A percentile compares a stretch with the other conserved stretches of the same genome.
Conservation (phyloP, 2,797 vertebrate genomes). For the Spinibarbus caldwelli region DNA sequence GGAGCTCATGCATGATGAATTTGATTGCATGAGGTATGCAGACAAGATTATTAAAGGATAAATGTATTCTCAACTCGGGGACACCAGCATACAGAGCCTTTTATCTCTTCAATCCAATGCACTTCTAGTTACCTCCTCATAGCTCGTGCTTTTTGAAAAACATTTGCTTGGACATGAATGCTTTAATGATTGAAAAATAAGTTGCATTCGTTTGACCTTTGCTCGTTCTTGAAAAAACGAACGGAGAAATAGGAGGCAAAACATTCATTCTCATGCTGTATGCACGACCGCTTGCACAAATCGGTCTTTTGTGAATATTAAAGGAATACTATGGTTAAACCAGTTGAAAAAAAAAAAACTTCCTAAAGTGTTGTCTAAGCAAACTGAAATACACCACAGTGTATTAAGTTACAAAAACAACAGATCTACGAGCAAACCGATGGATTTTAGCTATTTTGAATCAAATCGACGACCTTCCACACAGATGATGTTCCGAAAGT, state of each 20-base stretch:
- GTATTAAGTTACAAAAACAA: not conserved
- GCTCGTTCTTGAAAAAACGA: not conserved
- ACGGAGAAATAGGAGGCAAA: not conserved
- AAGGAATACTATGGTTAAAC: not conserved
- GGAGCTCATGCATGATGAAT: conserved; percentile 18
- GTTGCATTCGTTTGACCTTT: not conserved
- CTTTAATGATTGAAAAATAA: conserved; percentile 10
- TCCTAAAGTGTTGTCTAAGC: not conserved
- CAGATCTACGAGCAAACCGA: not conserved
- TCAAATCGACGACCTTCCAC: not conserved
- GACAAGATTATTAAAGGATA: conserved; percentile 39
- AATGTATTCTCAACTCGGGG: conserved; percentile 26
- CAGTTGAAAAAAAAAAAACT: not conserved
- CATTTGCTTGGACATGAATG: not conserved
- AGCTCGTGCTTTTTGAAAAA: not conserved
- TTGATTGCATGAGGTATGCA: conserved; percentile 48
- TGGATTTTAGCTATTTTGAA: not conserved
- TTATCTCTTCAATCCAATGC: conserved; percentile 31
- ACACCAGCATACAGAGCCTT: conserved; percentile 44
- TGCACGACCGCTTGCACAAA: not conserved
- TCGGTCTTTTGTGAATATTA: not conserved
- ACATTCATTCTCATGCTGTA: not conserved
- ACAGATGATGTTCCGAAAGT: not conserved
- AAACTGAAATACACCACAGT: not conserved
- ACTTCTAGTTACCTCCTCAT: conserved; percentile 6